Percentiles rank a stretch among this genome's conserved stretches.
These are phyloP conservation scores for Scelioninae gen. 2 DNA, from an alignment of 2,888 invertebrate genomes.

Conservation along the genomic window DNA sequence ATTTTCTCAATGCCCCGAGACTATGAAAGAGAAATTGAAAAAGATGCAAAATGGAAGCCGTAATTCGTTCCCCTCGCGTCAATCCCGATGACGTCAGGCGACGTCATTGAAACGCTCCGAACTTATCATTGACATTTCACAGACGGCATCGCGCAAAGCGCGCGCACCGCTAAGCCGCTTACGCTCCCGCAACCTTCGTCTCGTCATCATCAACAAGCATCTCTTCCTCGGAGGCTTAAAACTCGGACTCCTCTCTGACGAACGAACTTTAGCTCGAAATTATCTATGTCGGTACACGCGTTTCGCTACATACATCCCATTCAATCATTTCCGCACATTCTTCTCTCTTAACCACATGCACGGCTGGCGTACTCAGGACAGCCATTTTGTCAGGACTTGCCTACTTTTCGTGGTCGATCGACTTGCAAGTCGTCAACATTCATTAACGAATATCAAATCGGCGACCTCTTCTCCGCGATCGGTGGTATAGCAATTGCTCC, in stretches of 20 bases:
- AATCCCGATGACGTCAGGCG: slow-evolving; percentile 47
- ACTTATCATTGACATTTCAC: slow-evolving; percentile 58
- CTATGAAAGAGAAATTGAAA: neutral
- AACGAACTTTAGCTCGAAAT: slow-evolving; percentile 32
- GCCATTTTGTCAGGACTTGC: slow-evolving; percentile 26
- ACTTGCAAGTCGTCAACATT: too few relatives aligned
- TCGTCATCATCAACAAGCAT: slow-evolving; percentile 37
- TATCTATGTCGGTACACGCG: slow-evolving; percentile 44
- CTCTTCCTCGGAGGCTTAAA: slow-evolving; percentile 43
- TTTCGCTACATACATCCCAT: slow-evolving; percentile 28
- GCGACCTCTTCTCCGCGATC: too few relatives aligned
- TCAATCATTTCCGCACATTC: slow-evolving; percentile 33
- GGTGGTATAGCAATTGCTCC: too few relatives aligned
- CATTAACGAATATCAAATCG: too few relatives aligned
- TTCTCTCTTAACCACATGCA: slow-evolving; percentile 31
- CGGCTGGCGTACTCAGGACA: slow-evolving; percentile 7
- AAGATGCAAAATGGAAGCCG: neutral
- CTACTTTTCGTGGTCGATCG: slow-evolving; percentile 23
- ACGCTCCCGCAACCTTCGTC: slow-evolving; percentile 53
- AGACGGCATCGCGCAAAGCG: slow-evolving; percentile 61
- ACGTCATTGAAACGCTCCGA: slow-evolving; percentile 47
- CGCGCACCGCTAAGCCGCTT: slow-evolving; percentile 66
- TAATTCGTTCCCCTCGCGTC: slow-evolving; percentile 20
- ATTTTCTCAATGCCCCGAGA: neutral
- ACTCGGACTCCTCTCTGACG: slow-evolving; percentile 36